Conservation (phyloP, 2,888 invertebrate species). For the Malachius bipustulatus region DNA sequence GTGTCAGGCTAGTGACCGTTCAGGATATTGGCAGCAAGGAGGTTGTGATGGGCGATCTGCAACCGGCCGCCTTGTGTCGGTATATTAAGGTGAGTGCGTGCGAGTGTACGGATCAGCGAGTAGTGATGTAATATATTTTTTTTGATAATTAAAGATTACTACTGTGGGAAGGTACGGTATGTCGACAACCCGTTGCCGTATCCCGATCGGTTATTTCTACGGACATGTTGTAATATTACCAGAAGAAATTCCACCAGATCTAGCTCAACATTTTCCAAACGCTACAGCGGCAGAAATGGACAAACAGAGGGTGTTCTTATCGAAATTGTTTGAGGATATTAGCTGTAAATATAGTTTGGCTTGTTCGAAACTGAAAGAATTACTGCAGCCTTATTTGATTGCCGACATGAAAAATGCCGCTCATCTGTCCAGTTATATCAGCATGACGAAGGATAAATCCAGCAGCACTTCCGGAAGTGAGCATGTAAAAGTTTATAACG, state of each 20-base stretch:
- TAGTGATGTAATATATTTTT: constrained; percentile 3
- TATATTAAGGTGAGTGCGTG: constrained; percentile 64
- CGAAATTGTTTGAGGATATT: constrained; percentile 65
- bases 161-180: constrained; percentile 86
- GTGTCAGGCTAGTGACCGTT: constrained; percentile 70
- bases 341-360: constrained; percentile 73
- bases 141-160: constrained; percentile 51
- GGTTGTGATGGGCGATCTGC: constrained; percentile 75
- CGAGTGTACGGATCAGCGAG: neutral
- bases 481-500: constrained; percentile 39
- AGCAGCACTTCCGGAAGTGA: constrained; percentile 30
- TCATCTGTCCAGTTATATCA: constrained; percentile 74
- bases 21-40: constrained; percentile 80
- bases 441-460: constrained; percentile 33
- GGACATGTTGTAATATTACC: constrained; percentile 73
- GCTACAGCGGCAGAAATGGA: constrained; percentile 36
- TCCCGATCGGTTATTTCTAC: constrained; percentile 87
- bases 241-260: constrained; percentile 39
- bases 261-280: constrained; percentile 27
- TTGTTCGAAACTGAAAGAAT: constrained; percentile 69
- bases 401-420: constrained; percentile 72
- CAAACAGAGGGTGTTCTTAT: constrained; percentile 51
- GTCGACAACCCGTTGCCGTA: constrained; percentile 80
- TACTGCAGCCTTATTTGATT: constrained; percentile 64
- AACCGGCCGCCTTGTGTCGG: constrained; percentile 80